Evolutionary conservation across 2,113 vertebrate genomes (phyloP).

Genomic region (Theristicus caerulescens): DNA sequence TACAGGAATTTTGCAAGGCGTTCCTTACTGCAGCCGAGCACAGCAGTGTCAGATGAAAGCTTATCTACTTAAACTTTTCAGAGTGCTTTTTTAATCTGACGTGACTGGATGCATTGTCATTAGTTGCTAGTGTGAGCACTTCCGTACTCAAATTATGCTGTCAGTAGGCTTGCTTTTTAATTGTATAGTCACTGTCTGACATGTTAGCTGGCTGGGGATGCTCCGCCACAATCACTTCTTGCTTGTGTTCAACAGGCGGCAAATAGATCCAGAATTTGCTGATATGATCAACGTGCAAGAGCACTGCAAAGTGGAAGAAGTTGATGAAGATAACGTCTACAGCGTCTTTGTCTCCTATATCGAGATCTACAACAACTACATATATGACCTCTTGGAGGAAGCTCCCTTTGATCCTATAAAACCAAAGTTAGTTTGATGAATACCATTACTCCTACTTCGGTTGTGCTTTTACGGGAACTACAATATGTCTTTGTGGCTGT

Average conservation of each 20-base stretch:
- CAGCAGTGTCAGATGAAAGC: no score
- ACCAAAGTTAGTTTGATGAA: constrained; percentile 84
- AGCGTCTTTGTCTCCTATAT: constrained; percentile 95
- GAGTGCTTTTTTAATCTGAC: neutral
- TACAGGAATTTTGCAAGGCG: neutral
- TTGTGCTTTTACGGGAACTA: rapidly evolving
- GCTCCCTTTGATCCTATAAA: constrained; percentile 84
- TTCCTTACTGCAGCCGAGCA: neutral
- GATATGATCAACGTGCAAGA: constrained; percentile 91
- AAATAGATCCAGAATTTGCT: constrained; percentile 88
- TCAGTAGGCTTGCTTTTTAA: neutral
- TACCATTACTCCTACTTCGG: rapidly evolving
- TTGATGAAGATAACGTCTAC: constrained; percentile 95
- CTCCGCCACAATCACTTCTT: rapidly evolving
- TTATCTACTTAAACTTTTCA: neutral
- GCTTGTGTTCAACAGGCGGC: constrained; percentile 72
- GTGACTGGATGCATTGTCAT: no score
- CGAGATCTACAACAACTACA: constrained; percentile 98
- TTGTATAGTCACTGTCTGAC: rapidly evolving
- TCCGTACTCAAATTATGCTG: rapidly evolving
- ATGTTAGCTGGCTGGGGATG: neutral
- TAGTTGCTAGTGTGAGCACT: rapidly evolving
- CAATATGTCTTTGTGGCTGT: rapidly evolving
- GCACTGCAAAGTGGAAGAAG: constrained; percentile 80
- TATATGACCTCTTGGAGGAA: constrained; percentile 95